phyloP scores from a whole-genome alignment of 2,113 vertebrate genomes.

The Vireo altiloquus region DNA sequence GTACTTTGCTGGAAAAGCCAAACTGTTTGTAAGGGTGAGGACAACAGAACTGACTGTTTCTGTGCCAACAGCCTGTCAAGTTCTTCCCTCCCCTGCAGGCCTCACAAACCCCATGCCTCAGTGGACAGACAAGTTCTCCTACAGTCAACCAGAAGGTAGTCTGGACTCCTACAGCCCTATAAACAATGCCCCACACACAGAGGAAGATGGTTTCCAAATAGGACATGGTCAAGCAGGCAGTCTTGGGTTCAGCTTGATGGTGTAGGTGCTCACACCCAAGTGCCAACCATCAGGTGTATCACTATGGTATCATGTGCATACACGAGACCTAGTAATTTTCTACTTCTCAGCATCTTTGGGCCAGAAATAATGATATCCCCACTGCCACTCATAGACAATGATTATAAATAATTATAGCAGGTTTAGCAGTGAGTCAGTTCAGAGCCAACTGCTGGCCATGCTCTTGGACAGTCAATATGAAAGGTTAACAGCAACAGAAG shows the following conservation, averaged over 20 bases:
- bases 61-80: not conserved
- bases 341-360: not conserved
- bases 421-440: not conserved
- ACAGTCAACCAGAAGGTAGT: not conserved
- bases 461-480: not conserved
- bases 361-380: not conserved
- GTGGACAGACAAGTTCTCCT: not conserved
- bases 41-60: not conserved
- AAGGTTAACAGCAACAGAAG: not conserved
- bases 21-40: not conserved
- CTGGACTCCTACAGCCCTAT: not conserved
- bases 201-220: not conserved
- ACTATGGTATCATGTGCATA: not conserved
- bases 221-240: not conserved
- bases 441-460: not conserved
- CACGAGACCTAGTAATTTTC: not conserved
- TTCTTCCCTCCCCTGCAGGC: not conserved
- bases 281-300: not conserved
- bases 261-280: not conserved
- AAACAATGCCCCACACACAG: not conserved
- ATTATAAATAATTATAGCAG: not conserved
- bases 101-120: not conserved
- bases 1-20: not conserved
- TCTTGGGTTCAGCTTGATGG: not conserved
- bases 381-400: not conserved